Percentiles rank a stretch among this genome's conserved stretches.
Conservation (phyloP, 2,888 invertebrate species). For the Lepidochrysops patricia region DNA sequence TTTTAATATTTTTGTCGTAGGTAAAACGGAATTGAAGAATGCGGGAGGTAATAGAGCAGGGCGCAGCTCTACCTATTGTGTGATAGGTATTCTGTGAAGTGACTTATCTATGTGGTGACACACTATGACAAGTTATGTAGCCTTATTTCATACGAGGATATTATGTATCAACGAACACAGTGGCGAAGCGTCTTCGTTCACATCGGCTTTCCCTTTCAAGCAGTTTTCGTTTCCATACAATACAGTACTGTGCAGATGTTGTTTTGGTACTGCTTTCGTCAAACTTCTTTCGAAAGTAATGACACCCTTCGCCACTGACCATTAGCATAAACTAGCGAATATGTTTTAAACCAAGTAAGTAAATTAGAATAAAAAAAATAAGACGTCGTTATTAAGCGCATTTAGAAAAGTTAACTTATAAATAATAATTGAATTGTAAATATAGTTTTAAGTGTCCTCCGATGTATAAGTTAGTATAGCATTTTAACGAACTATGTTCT, state of each 20-base stretch:
- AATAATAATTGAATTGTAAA: conserved; percentile 2
- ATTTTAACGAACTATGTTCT: conserved; percentile 3
- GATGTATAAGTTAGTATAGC: neutral
- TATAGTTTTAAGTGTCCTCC: neutral
- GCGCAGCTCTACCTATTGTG: conserved; percentile 26
- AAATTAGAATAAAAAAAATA: neutral
- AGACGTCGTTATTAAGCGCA: neutral
- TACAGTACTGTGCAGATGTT: too few species aligned
- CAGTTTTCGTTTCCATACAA: too few species aligned
- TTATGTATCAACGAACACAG: conserved; percentile 7
- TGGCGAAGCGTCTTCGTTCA: too few species aligned
- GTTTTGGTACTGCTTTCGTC: too few species aligned
- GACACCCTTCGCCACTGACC: too few species aligned
- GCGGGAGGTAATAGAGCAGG: conserved; percentile 41
- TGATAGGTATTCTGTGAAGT: conserved; percentile 16
- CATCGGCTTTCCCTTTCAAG: too few species aligned
- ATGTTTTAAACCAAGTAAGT: conserved; percentile 8
- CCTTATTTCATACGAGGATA: neutral
- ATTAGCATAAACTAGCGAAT: conserved; percentile 12
- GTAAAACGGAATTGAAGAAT: conserved; percentile 41
- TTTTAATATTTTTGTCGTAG: conserved; percentile 45
- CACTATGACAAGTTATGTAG: neutral
- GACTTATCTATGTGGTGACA: conserved; percentile 3
- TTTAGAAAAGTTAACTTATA: conserved; percentile 4
- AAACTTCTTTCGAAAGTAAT: too few species aligned